Evolutionary conservation across 23 tunicate genomes (phyloP), one percentile per base, ranked within the genome.

Genomic region (Aplidium turbinatum): DNA sequence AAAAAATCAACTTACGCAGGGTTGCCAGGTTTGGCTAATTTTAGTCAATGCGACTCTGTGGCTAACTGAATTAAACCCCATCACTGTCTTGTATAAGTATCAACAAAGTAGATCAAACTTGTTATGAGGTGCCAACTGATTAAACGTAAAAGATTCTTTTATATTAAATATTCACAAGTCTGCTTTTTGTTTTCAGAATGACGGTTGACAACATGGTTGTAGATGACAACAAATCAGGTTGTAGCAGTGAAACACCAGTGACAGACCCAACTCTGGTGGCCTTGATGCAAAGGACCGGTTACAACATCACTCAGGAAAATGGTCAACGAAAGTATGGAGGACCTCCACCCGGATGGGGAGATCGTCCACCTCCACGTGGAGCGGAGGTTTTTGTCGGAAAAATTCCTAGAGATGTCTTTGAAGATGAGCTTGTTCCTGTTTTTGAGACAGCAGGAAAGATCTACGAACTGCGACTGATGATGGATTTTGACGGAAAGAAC

Each of bases 301-400:
- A 89, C 79, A 38, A 65, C 34, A 95, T 95, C 51, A 84, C 87
- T 7, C 99, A 95, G 50, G 99, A 95, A 35, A 95, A 95, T 71
- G 99, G 99, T 24, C 99, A 95, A 48, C 67, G 99, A 22, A 95
- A 95, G 70, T 95, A 95, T 72, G 96, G 96, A 13, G 96, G 96
- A 2, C 99, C 99, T 2, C 96, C 99, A 0, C 99, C 95, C 33
- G 86, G 85, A 1, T 91, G 97, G 97, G 84, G 87, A 35, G 65
- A 78, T 58, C 73, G 90, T 6, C 77, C 90, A 34, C 93, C 96
- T 18, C 96, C 90, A 5, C 56, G 96, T 29, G 99, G 99, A 58
- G 75, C 98, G 20, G 99, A 95, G 55, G 96, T 95, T 1, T 91
- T 91, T 74, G 89, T 91, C 31, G 97, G 97, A 6, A 73, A 78